Base-by-base conservation (phyloP, 1,140 invertebrate genomes). In the Trialeurodes vaporariorum region DNA sequence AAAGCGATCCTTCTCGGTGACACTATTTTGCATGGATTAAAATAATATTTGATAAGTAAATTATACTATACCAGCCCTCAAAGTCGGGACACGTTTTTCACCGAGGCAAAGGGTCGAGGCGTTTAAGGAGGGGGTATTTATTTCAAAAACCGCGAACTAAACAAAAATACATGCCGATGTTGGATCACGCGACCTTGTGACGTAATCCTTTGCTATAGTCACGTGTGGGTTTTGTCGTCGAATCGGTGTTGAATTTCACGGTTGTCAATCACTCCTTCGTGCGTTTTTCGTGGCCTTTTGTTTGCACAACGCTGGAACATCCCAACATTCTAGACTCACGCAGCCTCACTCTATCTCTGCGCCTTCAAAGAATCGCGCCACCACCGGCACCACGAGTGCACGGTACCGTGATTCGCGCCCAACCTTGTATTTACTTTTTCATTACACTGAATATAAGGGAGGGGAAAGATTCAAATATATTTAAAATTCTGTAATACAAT, bases 41-140 rank as follows among this genome's bases (percentile, higher is more conserved):
- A 49, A 49, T 49, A 49, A 49, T 49, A 49, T 49, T 49, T 49
- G 34, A 49, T 49, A 49, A 49, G 34, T 49, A 49, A 49, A 49
- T 49, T 49, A 49, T 49, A 49, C 34, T 17, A 5, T 49, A 49
- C 34, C 34, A 49, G 34, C 34, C 34, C 17, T 17, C 34, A n/a
- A n/a, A n/a, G n/a, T n/a, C n/a, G n/a, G n/a, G n/a, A n/a, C n/a
- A n/a, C n/a, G n/a, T n/a, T n/a, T n/a, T n/a, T n/a, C n/a, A n/a
- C n/a, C n/a, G n/a, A n/a, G n/a, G n/a, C n/a, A n/a, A n/a, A n/a
- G n/a, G n/a, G n/a, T n/a, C n/a, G n/a, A n/a, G n/a, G n/a, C n/a
- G n/a, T n/a, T n/a, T n/a, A n/a, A 17, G 34, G 34, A 17, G 34
- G 5, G 34, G 34, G 34, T 49, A 49, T 49, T 49, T 49, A 49